Conservation (phyloP, 2,888 invertebrate genomes). For the Nudaria mundana region DNA sequence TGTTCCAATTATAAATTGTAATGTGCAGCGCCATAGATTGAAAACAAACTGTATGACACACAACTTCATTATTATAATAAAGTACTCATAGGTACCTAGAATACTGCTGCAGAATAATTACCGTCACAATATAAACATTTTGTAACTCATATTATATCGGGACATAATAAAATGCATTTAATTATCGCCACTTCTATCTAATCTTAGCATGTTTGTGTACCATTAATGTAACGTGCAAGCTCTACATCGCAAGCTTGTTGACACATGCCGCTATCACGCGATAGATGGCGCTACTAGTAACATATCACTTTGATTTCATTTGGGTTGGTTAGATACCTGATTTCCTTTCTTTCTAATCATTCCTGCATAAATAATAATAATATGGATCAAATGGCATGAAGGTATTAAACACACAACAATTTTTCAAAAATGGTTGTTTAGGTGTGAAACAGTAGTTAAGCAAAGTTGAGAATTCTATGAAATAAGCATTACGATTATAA, state of each 20-base stretch:
- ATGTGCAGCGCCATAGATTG: conserved; percentile 60
- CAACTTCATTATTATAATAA: conserved; percentile 18
- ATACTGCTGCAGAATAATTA: not conserved
- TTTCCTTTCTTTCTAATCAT: conserved; percentile 13
- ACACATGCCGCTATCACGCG: conserved; percentile 58
- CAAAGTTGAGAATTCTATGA: too few relatives aligned
- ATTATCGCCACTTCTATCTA: too few relatives aligned
- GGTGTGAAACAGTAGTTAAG: too few relatives aligned
- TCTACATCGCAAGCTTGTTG: too few relatives aligned
- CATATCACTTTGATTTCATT: conserved; percentile 9
- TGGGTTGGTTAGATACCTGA: conserved; percentile 6
- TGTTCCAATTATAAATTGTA: conserved; percentile 70
- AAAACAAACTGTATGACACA: conserved; percentile 47
- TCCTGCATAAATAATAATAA: too few relatives aligned
- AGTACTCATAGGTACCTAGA: not conserved
- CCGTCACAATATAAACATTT: not conserved
- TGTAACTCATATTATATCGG: conserved; percentile 3
- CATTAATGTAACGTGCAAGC: too few relatives aligned
- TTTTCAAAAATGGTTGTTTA: too few relatives aligned
- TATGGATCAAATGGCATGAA: too few relatives aligned
- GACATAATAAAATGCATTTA: too few relatives aligned
- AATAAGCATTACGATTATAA: too few relatives aligned
- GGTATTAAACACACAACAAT: too few relatives aligned
- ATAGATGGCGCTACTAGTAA: conserved; percentile 62
- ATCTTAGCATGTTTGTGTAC: too few relatives aligned